These are phyloP conservation scores for Epinephelus malabaricus DNA, from an alignment of 2,797 vertebrate species.

Conservation along the genomic window DNA sequence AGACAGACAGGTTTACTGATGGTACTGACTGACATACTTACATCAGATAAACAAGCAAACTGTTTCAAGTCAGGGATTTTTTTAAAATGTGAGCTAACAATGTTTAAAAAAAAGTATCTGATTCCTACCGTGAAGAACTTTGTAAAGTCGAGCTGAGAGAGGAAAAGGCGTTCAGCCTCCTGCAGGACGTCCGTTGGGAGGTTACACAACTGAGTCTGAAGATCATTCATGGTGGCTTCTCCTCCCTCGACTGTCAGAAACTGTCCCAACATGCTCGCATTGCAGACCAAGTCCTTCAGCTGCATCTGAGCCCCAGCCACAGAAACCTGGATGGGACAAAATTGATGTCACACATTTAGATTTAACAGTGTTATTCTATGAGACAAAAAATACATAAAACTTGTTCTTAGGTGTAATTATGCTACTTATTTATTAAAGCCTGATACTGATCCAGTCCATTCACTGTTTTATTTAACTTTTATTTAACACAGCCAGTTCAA, in stretches of 20 bases:
- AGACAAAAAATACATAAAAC: conserved; percentile 9
- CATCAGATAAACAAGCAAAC: neutral
- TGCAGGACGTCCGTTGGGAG: conserved; percentile 80
- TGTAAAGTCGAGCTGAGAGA: conserved; percentile 85
- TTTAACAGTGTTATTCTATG: neutral
- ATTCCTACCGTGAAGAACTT: conserved; percentile 83
- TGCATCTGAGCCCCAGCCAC: conserved; percentile 65
- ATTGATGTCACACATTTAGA: neutral
- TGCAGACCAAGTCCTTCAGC: conserved; percentile 86
- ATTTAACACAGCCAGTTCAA: neutral
- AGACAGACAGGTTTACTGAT: conserved; percentile 14
- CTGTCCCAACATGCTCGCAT: conserved; percentile 74
- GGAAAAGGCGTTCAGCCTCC: conserved; percentile 83
- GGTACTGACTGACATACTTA: no score
- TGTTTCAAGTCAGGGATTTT: neutral
- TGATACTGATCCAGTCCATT: neutral
- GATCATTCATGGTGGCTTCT: conserved; percentile 51
- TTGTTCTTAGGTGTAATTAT: neutral
- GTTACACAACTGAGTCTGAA: conserved; percentile 85
- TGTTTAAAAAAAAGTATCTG: neutral
- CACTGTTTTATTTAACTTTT: neutral
- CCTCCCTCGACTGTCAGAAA: conserved; percentile 71
- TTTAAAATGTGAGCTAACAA: neutral
- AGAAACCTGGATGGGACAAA: conserved; percentile 74
- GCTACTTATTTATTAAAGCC: neutral